Base-by-base conservation (phyloP, 2,113 vertebrate genomes). In the Carassius auratus region DNA sequence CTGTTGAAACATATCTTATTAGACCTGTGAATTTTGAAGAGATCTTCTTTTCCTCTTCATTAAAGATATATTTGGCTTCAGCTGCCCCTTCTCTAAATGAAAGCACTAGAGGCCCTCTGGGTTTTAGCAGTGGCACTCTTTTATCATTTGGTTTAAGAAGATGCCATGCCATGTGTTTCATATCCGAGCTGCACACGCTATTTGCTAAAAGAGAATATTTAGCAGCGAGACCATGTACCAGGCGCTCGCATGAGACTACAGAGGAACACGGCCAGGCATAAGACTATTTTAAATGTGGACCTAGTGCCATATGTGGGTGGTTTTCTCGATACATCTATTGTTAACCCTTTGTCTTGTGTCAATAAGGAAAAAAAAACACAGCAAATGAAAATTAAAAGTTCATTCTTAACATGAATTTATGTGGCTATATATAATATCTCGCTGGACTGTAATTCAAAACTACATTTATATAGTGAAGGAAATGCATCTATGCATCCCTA, bases 11-110 rank as follows among this genome's bases (percentile, higher is more conserved):
- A 36, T 69, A 71, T 57, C 48, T 38, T 57, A 57, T 71, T 52
- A 71, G 81, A 83, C 81, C 66, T 52, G 19, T 23, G 50, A 38
- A 57, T 55, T 52, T 26, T 38, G 64, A 52, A 71, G 66, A 71
- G 48, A 33, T 73, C 30, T 42, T 80, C 59, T 36, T 57, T 69
- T 38, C 19, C 36, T 33, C 30, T 71, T 83, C 66, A 71, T 57
- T 71, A 83, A 83, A 57, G 66, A 71, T 42, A 57, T 30, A 55
- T 83, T 57, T 5, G 17, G 66, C 45, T 52, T 73, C 19, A 2
- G 8, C 45, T 71, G 80, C 80, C 80, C 80, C 50, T 83, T 83
- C 48, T 15, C 66, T 83, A 83, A 83, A 83, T 83, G 50, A 73
- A 83, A 83, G 66, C 48, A 36, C 38, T 42, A 17, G 19, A 71